These are phyloP conservation scores for Phylloscopus collybita DNA, from an alignment of 2,797 vertebrate species.

Conservation along the genomic window DNA sequence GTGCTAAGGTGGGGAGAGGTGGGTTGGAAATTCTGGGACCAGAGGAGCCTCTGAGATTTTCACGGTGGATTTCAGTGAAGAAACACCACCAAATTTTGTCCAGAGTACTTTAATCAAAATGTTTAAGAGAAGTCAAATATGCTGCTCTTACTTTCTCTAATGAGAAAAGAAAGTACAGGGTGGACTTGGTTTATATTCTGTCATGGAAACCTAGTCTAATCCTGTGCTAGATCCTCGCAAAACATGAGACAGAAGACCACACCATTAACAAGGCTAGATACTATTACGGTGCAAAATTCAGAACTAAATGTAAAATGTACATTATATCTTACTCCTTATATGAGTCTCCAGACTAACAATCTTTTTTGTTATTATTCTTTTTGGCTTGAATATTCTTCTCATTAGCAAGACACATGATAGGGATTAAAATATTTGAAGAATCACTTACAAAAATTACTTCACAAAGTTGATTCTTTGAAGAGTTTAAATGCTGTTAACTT, in stretches of 20 bases:
- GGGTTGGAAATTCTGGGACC: background rate
- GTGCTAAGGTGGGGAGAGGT: background rate
- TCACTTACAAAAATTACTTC: background rate
- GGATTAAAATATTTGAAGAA: background rate
- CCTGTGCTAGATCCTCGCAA: background rate
- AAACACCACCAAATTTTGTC: background rate
- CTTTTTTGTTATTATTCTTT: background rate
- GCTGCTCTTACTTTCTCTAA: background rate
- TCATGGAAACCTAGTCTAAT: background rate
- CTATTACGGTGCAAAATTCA: background rate
- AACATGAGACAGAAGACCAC: background rate
- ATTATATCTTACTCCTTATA: background rate
- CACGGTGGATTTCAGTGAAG: background rate
- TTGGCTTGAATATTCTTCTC: background rate
- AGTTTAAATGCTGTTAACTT: background rate
- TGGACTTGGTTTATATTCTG: background rate
- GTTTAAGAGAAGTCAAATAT: background rate
- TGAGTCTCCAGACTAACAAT: background rate
- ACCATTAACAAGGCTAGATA: background rate
- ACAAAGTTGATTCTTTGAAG: background rate
- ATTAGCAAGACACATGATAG: background rate
- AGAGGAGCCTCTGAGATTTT: background rate
- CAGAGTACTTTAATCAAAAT: background rate
- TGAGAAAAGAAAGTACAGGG: background rate
- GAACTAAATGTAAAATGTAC: background rate